phyloP scores from a whole-genome alignment of 1,140 invertebrate genomes.

The Trissolcus basalis region DNA sequence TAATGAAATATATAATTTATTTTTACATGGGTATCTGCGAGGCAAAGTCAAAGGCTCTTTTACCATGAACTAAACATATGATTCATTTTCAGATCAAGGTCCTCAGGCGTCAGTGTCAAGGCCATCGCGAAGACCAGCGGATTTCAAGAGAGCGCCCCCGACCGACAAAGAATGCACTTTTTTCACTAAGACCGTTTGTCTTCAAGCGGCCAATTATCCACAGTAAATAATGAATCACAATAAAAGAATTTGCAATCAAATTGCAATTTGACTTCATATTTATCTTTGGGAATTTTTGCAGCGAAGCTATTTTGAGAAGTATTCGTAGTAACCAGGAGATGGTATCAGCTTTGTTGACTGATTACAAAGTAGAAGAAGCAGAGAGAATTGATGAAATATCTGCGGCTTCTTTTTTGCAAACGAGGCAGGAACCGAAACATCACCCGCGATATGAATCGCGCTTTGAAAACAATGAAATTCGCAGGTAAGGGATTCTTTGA shows the following conservation, averaged over 20 bases:
- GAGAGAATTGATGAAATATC: constrained; percentile 40
- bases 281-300: constrained; percentile 67
- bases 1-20: too few species aligned
- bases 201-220: constrained; percentile 85
- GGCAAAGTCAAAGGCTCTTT: not conserved
- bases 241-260: not conserved
- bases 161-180: constrained; percentile 80
- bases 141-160: constrained; percentile 41
- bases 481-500: constrained; percentile 62
- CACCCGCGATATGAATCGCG: constrained; percentile 62
- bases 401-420: constrained; percentile 21
- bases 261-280: constrained; percentile 3
- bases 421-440: constrained; percentile 39
- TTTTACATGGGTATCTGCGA: too few species aligned
- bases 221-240: constrained; percentile 78
- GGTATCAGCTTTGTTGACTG: constrained; percentile 82
- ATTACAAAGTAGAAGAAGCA: constrained; percentile 74
- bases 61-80: not conserved
- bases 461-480: constrained; percentile 73
- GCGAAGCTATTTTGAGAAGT: constrained; percentile 85
- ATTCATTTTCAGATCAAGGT: constrained; percentile 35
- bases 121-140: constrained; percentile 59
- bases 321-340: constrained; percentile 83
- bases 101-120: constrained; percentile 40
- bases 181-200: constrained; percentile 85